Evolutionary conservation across 2,797 vertebrate species (phyloP).

Genomic region (Oryzias sinensis): DNA sequence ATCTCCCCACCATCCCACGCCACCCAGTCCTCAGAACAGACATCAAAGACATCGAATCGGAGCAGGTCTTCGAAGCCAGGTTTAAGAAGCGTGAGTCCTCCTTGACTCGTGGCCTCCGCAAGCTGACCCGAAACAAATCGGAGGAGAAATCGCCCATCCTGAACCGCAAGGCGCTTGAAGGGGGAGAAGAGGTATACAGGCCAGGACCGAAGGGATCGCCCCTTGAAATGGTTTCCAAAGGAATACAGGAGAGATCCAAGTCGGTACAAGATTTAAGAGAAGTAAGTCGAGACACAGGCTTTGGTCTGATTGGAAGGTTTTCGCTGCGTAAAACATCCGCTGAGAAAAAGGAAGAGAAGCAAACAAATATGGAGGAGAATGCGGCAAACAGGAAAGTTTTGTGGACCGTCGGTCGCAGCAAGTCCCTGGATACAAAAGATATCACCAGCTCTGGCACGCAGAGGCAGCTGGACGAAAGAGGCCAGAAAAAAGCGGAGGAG

Average conservation of each 20-base stretch:
- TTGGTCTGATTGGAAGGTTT: slow-evolving; percentile 82
- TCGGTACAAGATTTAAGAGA: slow-evolving; percentile 89
- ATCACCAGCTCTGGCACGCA: slow-evolving; percentile 56
- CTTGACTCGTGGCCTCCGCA: slow-evolving; percentile 84
- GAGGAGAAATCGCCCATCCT: slow-evolving; percentile 82
- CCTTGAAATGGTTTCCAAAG: slow-evolving; percentile 78
- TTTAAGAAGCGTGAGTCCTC: slow-evolving; percentile 92
- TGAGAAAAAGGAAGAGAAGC: slow-evolving; percentile 77
- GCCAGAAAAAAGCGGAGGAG: slow-evolving; percentile 68
- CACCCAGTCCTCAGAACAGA: slow-evolving; percentile 66
- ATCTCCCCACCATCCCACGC: slow-evolving; percentile 26
- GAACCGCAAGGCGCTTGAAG: slow-evolving; percentile 54
- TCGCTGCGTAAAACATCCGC: slow-evolving; percentile 80
- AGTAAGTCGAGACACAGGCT: slow-evolving; percentile 79
- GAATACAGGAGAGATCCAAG: slow-evolving; percentile 83
- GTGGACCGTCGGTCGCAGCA: slow-evolving; percentile 81
- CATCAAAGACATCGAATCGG: slow-evolving; percentile 91
- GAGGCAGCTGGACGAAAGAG: slow-evolving; percentile 45
- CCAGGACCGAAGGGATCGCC: slow-evolving; percentile 86
- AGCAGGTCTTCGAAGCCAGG: slow-evolving; percentile 91
- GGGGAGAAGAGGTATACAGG: slow-evolving; percentile 87
- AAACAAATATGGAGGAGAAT: slow-evolving; percentile 57
- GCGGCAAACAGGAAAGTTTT: slow-evolving; percentile 75
- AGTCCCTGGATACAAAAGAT: slow-evolving; percentile 81
- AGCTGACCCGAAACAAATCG: slow-evolving; percentile 84